These are phyloP conservation scores for Neria commutata DNA, from an alignment of 2,888 invertebrate genomes.

Conservation along the genomic window DNA sequence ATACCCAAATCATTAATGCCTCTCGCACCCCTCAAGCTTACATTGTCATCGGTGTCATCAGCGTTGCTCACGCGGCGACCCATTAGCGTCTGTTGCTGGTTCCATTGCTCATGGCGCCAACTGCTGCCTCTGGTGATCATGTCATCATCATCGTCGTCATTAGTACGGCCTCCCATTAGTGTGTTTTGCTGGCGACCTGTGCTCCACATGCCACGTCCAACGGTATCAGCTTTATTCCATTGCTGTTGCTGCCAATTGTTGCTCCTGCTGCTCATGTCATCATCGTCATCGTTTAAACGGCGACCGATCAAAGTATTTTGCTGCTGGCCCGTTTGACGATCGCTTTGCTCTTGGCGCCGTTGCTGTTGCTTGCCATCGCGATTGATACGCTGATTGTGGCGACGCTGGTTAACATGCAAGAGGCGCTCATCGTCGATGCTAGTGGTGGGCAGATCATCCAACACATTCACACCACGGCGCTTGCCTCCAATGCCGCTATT, in stretches of 20 bases:
- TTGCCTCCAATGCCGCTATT: neutral
- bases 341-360: neutral
- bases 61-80: neutral
- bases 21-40: neutral
- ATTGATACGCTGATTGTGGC: neutral
- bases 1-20: neutral
- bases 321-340: no score
- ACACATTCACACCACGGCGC: neutral
- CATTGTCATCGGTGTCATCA: neutral
- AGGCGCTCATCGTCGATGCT: conserved; percentile 9
- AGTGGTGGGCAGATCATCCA: conserved; percentile 5
- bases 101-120: neutral
- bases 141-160: neutral
- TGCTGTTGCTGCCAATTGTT: neutral
- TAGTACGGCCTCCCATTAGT: no score
- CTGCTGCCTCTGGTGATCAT: neutral
- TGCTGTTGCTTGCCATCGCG: neutral
- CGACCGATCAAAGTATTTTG: neutral
- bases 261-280: neutral
- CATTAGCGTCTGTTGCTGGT: neutral
- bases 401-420: conserved; percentile 6
- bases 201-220: no score
- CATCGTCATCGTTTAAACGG: neutral
- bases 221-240: no score
- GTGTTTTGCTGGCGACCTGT: no score